These are phyloP conservation scores for Meloidogyne floridensis DNA, from an alignment of 1,140 invertebrate species.

Conservation along the genomic window DNA sequence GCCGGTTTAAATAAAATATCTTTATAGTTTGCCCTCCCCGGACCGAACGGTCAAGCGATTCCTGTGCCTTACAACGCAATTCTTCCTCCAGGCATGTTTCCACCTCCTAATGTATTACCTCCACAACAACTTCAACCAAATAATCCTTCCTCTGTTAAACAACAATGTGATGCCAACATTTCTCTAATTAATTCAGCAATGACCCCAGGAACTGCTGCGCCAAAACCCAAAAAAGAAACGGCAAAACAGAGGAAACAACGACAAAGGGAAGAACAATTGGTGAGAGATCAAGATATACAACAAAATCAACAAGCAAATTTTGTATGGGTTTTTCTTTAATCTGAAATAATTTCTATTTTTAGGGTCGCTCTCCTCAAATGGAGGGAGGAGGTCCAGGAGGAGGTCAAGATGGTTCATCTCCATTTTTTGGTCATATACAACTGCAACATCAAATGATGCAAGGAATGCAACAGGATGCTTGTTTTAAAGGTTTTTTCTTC, in stretches of 20 bases:
- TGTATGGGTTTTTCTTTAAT: background rate
- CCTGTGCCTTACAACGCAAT: background rate
- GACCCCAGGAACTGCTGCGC: background rate
- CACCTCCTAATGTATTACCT: background rate
- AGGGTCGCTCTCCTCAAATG: background rate
- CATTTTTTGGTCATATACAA: slow-evolving; percentile 16
- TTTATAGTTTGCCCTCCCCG: background rate
- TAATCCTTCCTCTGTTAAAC: slow-evolving; percentile 1
- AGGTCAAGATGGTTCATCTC: background rate
- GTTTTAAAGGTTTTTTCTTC: slow-evolving; percentile 17
- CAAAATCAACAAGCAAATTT: background rate
- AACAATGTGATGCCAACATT: slow-evolving; percentile 3
- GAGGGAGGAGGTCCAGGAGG: background rate
- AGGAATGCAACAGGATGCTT: slow-evolving; percentile 12
- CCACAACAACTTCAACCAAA: slow-evolving; percentile 10
- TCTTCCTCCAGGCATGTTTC: background rate
- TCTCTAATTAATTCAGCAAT: background rate
- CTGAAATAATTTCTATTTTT: background rate
- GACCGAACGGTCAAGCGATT: background rate
- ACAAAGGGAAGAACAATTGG: slow-evolving; percentile 16
- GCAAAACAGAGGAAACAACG: slow-evolving; percentile 12
- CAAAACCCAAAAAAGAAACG: slow-evolving; percentile 24
- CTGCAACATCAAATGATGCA: slow-evolving; percentile 7
- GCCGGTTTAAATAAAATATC: background rate
- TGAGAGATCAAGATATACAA: background rate